Percentiles rank a stretch among this genome's conserved stretches.
Conservation (phyloP, 2,888 invertebrate species). For the Eupithecia inturbata region DNA sequence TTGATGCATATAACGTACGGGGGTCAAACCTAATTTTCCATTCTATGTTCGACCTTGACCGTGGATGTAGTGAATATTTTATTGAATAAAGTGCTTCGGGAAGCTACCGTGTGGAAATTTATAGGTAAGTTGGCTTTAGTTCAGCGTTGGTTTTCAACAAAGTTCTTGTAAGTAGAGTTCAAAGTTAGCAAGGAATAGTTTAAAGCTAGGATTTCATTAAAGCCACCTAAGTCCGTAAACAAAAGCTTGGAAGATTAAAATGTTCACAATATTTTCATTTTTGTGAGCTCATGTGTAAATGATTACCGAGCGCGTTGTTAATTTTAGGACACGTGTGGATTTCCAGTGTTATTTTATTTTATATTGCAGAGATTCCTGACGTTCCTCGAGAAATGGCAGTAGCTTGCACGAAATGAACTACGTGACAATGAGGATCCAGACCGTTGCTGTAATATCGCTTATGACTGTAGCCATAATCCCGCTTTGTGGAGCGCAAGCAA, state of each 20-base stretch:
- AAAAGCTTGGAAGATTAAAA: neutral
- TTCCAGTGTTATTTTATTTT: conserved; percentile 37
- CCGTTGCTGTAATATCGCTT: conserved; percentile 52
- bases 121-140: conserved; percentile 49
- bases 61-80: conserved; percentile 42
- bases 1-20: conserved; percentile 64
- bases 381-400: conserved; percentile 58
- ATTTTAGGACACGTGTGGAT: conserved; percentile 20
- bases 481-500: conserved; percentile 55
- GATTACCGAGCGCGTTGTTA: conserved; percentile 1
- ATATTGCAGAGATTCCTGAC: conserved; percentile 43
- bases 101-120: conserved; percentile 32
- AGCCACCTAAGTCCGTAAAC: neutral
- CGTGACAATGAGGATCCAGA: conserved; percentile 55
- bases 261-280: neutral
- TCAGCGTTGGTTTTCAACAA: conserved; percentile 21
- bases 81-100: conserved; percentile 35
- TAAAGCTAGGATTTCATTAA: neutral
- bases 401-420: conserved; percentile 56
- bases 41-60: conserved; percentile 64
- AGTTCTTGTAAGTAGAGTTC: conserved; percentile 18
- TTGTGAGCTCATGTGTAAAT: conserved; percentile 6
- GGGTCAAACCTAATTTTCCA: conserved; percentile 58
- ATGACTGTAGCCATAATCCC: conserved; percentile 54
- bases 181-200: conserved; percentile 6